phyloP scores from a whole-genome alignment of 2,797 vertebrate genomes.

The Salarias fasciatus region DNA sequence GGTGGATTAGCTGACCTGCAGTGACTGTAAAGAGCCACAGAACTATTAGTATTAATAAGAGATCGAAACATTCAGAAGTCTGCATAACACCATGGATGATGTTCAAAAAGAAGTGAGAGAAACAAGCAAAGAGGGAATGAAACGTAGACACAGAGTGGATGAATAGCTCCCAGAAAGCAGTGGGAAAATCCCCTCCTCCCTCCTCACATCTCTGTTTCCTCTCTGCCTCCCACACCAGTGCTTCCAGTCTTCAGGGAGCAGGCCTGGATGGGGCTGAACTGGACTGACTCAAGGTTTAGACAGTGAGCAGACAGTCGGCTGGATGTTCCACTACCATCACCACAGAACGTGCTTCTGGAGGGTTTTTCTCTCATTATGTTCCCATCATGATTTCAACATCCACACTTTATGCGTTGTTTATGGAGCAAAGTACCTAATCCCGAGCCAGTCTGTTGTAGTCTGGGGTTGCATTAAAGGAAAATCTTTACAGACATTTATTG shows the following conservation, averaged over 20 bases:
- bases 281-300: conserved; percentile 33
- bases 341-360: conserved; percentile 16
- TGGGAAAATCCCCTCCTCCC: conserved; percentile 46
- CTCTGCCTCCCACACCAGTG: conserved; percentile 32
- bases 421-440: conserved; percentile 28
- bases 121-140: conserved; percentile 5
- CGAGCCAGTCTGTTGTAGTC: conserved; percentile 36
- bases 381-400: conserved; percentile 23
- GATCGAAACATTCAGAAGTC: neutral
- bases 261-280: conserved; percentile 42
- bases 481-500: conserved; percentile 27
- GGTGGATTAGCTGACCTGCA: no score
- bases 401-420: conserved; percentile 41
- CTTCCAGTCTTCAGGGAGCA: conserved; percentile 34
- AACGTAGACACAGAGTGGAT: conserved; percentile 18
- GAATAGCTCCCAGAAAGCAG: conserved; percentile 35
- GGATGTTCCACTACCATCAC: conserved; percentile 36
- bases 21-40: no score
- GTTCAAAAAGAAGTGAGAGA: neutral
- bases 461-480: conserved; percentile 45
- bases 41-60: neutral
- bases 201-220: conserved; percentile 1
- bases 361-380: conserved; percentile 15
- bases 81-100: neutral
- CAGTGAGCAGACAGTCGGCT: conserved; percentile 26